Base-by-base conservation (phyloP, 2,888 invertebrate species). In the Myopa testacea region DNA sequence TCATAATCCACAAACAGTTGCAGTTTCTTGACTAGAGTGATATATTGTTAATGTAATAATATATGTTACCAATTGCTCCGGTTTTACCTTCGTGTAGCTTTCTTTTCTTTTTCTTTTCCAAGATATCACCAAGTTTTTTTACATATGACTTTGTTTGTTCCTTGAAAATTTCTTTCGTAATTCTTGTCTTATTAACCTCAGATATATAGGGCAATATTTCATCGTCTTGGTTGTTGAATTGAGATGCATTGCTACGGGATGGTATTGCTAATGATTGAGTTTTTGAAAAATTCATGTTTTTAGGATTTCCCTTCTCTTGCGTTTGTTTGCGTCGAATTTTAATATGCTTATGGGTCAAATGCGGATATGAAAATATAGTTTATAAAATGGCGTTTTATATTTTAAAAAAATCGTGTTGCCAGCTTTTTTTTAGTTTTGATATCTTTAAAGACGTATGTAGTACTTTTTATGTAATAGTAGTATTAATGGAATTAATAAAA, bases 111-210 rank as follows among this genome's bases (percentile, higher is more conserved):
- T 74, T n/a, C 3, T 12, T 50, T 50, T 50, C 63, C 19, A 74
- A 73, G 37, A 58, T 12, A 16, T 50, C 26, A 5, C 58, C 45
- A 10, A 69, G 37, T 2, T 76, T 38, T 4, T 79, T 72, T 14
- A 79, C 5, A 68, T 75, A 63, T 8, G 37, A 62, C 45, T 80
- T 67, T 10, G 69, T 75, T 58, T 77, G 45, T 58, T 76, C 55
- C 58, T 73, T 80, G 62, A 78, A 80, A 63, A 40, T 34, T n/a
- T 77, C 68, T n/a, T 78, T 78, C 16, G 78, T 52, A 16, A 76
- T 73, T 1, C 74, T 40, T 16, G 78, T 63, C 14, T 60, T 63
- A 52, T 70, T 69, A 12, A 79, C 73, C 10, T 78, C 76, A 0
- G 79, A 78, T 40, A 78, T 67, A 19, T 62, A 78, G 5, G 34